These are phyloP conservation scores for Tetragonula carbonaria DNA, from an alignment of 2,888 invertebrate genomes.

Conservation along the genomic window DNA sequence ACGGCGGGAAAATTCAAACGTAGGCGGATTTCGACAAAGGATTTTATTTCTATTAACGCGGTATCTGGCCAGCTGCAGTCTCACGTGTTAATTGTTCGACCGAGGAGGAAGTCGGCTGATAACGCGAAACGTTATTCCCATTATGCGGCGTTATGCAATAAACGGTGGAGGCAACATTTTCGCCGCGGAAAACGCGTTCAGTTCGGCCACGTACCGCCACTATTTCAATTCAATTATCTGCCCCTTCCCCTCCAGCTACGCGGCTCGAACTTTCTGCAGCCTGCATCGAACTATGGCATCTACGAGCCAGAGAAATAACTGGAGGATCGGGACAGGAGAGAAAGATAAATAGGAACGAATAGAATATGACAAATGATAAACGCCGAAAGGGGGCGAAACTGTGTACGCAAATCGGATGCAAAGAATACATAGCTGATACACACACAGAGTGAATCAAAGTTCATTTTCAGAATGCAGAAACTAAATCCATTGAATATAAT, in stretches of 20 bases:
- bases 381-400: background rate
- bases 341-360: background rate
- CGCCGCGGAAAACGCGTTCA: conserved; percentile 12
- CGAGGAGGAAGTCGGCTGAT: conserved; percentile 9
- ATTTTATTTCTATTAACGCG: conserved; percentile 14
- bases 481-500: no score
- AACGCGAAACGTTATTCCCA: conserved; percentile 13
- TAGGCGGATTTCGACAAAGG: background rate
- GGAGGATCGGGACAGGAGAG: background rate
- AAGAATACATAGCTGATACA: no score
- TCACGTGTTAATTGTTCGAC: conserved; percentile 21
- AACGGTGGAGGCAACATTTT: conserved; percentile 3
- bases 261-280: background rate
- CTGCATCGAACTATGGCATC: background rate
- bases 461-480: no score
- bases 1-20: background rate
- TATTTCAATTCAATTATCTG: conserved; percentile 31
- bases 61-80: conserved; percentile 10
- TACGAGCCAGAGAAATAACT: background rate
- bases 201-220: background rate
- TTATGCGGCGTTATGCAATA: conserved; percentile 21
- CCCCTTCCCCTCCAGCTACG: background rate
- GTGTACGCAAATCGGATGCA: background rate
- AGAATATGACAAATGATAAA: background rate
- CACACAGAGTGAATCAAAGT: no score